Evolutionary conservation across 1,140 invertebrate species (phyloP).

Genomic region (Triops longicaudatus): DNA sequence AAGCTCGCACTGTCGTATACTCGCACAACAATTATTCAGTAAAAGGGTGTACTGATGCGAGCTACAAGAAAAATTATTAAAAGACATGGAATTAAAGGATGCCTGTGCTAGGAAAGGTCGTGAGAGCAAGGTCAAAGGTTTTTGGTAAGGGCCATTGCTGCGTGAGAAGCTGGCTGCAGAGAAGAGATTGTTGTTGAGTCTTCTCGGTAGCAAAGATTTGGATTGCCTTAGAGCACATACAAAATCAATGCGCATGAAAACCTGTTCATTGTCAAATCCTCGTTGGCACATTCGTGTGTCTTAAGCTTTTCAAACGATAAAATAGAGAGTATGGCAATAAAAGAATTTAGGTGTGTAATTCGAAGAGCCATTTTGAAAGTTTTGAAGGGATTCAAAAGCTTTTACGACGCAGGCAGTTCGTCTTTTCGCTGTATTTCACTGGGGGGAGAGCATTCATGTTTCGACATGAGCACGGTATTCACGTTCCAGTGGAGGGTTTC

Average conservation of each 20-base stretch:
- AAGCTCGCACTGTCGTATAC: not conserved
- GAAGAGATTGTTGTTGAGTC: not conserved
- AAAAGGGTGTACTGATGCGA: too few relatives aligned
- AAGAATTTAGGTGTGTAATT: too few relatives aligned
- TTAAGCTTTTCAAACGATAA: not conserved
- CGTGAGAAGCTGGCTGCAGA: not conserved
- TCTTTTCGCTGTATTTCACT: too few relatives aligned
- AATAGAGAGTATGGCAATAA: too few relatives aligned
- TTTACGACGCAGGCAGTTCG: too few relatives aligned
- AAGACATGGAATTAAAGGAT: not conserved
- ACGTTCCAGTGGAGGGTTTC: not conserved
- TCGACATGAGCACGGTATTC: not conserved
- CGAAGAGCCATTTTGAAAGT: too few relatives aligned
- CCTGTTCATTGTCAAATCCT: not conserved
- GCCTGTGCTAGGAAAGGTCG: not conserved
- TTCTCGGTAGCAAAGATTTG: not conserved
- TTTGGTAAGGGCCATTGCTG: slow-evolving; percentile 5
- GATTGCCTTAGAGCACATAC: not conserved
- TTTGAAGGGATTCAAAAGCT: too few relatives aligned
- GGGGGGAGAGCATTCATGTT: too few relatives aligned
- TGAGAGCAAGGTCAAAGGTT: slow-evolving; percentile 14
- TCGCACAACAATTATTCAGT: too few relatives aligned
- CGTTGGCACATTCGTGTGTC: not conserved
- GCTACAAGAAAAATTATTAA: not conserved
- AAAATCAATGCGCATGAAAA: not conserved